Evolutionary conservation across 2,888 invertebrate genomes (phyloP), one percentile per base, ranked within the genome.

Genomic region (Onchidella celtica): DNA sequence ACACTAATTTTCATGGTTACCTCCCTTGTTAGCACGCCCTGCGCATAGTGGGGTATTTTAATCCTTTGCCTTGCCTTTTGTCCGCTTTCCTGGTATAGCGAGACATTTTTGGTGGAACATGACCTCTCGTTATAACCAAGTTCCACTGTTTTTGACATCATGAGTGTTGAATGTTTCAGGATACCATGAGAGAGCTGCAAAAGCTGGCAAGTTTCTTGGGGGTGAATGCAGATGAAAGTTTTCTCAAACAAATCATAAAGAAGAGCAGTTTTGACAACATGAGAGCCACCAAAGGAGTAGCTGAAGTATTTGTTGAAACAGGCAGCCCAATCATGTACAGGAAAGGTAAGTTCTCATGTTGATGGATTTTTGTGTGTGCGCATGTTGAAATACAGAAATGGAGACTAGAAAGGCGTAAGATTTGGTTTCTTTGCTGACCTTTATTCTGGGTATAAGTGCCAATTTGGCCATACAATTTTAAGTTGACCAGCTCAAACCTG

Each of bases 241-340:
- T 72, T 38, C 36, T 85, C 24, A 32, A 61, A 0, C 27, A 57
- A 11, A 74, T 85, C 17, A 63, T 79, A 55, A 75, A 73, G 29
- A 75, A 40, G 40, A 79, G 81, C 40, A 74, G 77, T 24, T 83
- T 85, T 68, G 82, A 76, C 47, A 74, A 6, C 65, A 85, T 85
- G 85, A 57, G 36, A 17, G 57, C 66, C 38, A 68, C 74, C 27
- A 85, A 83, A 63, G 85, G 83, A 1, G 61, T 40, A 0, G 57
- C 59, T 27, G 83, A 85, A 27, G 38, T 34, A 1, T 77, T 55
- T 55, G 77, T 61, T 24, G 27, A 55, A 17, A 40, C 29, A 9
- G 79, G 70, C 3, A 47, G 40, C 21, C 81, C 81, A 1, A 77
- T 81, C 24, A 83, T 83, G 83, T 85, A 85, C 78, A 78, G 84